Evolutionary conservation across 2,113 vertebrate species (phyloP).

Genomic region (cattle (Bos taurus)): ARS-UCD2.0 NC_037332.1:6760001-6760500

Average conservation of each 20-base stretch:
- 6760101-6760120: neutral
- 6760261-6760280: neutral
- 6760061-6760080: neutral
- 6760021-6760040: neutral
- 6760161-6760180: neutral
- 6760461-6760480: no score
- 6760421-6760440: no score
- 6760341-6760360: neutral
- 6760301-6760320: neutral
- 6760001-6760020: neutral
- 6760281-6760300: neutral
- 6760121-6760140: neutral
- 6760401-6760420: neutral
- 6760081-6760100: neutral
- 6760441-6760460: no score
- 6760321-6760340: neutral
- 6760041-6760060: neutral
- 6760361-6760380: neutral
- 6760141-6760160: neutral
- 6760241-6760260: neutral
- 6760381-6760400: neutral
- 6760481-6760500: no score
- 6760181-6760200: neutral
- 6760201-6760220: neutral
- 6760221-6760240: neutral